phyloP scores from a whole-genome alignment of 2,113 vertebrate species.

The Macaca fascicularis region T2T-MFA8v1.1 NC_088377.1:30282501-30283000 shows the following conservation, averaged over 20 bases:
- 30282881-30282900: neutral
- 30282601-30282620: neutral
- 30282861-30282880: neutral
- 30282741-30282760: neutral
- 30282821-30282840: neutral
- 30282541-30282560: neutral
- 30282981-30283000: neutral
- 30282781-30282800: neutral
- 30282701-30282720: neutral
- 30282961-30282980: neutral
- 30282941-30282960: neutral
- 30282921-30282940: neutral
- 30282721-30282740: neutral
- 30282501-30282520: neutral
- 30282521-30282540: neutral
- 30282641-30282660: neutral
- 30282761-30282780: neutral
- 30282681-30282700: neutral
- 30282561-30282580: neutral
- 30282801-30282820: neutral
- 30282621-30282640: neutral
- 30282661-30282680: neutral
- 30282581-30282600: neutral
- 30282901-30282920: neutral
- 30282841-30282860: neutral